phyloP scores from a whole-genome alignment of 1,140 invertebrate genomes.

The Drosophila parvula region DNA sequence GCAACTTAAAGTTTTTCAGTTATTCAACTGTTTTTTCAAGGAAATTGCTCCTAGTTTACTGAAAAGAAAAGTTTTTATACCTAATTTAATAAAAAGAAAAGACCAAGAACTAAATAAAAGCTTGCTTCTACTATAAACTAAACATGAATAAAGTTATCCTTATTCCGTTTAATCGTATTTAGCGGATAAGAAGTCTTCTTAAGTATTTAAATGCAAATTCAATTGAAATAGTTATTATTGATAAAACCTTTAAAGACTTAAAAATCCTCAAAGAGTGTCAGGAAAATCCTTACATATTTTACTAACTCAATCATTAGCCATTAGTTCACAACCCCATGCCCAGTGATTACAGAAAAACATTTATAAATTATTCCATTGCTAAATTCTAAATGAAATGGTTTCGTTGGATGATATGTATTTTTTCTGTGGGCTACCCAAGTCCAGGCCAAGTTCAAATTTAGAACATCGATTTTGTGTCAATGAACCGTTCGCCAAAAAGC shows the following conservation, averaged over 20 bases:
- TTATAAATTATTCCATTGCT: slow-evolving; percentile 14
- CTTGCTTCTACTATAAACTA: neutral
- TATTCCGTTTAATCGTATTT: neutral
- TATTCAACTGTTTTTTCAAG: no score
- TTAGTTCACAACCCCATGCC: neutral
- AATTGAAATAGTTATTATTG: no score
- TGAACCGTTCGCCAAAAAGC: slow-evolving; percentile 18
- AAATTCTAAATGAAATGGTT: slow-evolving; percentile 12
- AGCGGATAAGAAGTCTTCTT: neutral
- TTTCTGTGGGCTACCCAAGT: neutral
- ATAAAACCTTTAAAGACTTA: neutral
- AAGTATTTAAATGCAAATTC: no score
- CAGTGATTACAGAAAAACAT: neutral
- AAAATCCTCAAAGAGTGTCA: no score
- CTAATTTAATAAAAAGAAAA: neutral
- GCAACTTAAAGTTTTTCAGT: neutral
- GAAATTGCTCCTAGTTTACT: neutral
- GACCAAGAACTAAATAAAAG: neutral
- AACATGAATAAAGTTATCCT: no score
- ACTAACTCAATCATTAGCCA: neutral
- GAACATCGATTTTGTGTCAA: slow-evolving; percentile 70
- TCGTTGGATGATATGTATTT: neutral
- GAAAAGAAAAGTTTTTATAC: neutral
- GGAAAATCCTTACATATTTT: no score
- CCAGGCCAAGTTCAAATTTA: slow-evolving; percentile 29